Evolutionary conservation across 2,888 invertebrate species (phyloP).

Genomic region (Dolichopus griseipennis): DNA sequence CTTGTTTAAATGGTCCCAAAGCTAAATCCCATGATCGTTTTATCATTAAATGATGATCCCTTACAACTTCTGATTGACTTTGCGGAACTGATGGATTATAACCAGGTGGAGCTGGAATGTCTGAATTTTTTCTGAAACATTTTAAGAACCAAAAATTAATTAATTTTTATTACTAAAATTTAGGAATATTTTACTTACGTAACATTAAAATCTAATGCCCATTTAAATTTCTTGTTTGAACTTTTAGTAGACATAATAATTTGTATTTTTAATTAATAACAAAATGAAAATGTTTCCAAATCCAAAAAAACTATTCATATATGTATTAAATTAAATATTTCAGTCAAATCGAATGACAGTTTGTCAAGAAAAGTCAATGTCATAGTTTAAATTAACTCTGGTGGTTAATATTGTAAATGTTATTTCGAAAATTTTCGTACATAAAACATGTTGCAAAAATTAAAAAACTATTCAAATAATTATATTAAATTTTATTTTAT

Average conservation of each 20-base stretch:
- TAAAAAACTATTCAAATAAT: too few species aligned
- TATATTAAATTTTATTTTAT: too few species aligned
- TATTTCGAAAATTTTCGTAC: too few species aligned
- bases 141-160: slow-evolving; percentile 9
- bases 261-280: not conserved
- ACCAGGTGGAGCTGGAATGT: slow-evolving; percentile 74
- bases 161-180: not conserved
- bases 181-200: slow-evolving; percentile 42
- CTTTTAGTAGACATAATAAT: slow-evolving; percentile 38
- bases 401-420: too few species aligned
- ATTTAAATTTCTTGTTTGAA: slow-evolving; percentile 49
- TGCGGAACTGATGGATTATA: slow-evolving; percentile 66
- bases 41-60: slow-evolving; percentile 76
- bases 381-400: too few species aligned
- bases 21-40: slow-evolving; percentile 97
- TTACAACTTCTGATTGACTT: slow-evolving; percentile 66
- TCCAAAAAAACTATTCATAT: too few species aligned
- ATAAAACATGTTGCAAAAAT: too few species aligned
- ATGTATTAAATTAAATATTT: too few species aligned
- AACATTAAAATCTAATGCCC: slow-evolving; percentile 55
- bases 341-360: too few species aligned
- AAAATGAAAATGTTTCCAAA: too few species aligned
- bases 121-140: slow-evolving; percentile 40
- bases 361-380: too few species aligned
- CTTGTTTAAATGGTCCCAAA: slow-evolving; percentile 87